Conservation (phyloP, 2,888 invertebrate species). For the Raillietiella orientalis region DNA sequence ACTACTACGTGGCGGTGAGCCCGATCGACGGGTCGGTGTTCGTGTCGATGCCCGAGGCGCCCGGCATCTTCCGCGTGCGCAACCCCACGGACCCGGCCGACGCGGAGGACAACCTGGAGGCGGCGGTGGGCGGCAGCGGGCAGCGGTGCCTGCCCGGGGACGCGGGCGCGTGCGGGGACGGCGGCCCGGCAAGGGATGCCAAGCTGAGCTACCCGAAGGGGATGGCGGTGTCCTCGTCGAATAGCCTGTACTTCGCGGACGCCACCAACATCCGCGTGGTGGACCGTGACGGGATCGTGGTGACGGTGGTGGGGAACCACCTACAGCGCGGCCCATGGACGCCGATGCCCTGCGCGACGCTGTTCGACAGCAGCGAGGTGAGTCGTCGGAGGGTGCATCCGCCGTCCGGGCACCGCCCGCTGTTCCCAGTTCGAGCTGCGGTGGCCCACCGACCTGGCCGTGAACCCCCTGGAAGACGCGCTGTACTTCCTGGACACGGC, state of each 20-base stretch:
- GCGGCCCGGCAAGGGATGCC: slow-evolving; percentile 59
- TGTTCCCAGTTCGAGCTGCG: slow-evolving; percentile 47
- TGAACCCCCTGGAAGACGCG: slow-evolving; percentile 76
- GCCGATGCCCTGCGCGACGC: slow-evolving; percentile 42
- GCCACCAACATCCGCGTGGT: slow-evolving; percentile 85
- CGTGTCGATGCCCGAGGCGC: slow-evolving; percentile 77
- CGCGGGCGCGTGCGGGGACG: slow-evolving; percentile 80
- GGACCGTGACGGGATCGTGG: slow-evolving; percentile 45
- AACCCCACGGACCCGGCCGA: slow-evolving; percentile 9
- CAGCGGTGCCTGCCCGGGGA: slow-evolving; percentile 81
- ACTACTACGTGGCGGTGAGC: slow-evolving; percentile 51
- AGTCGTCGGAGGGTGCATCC: too few species aligned
- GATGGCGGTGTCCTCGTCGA: slow-evolving; percentile 64
- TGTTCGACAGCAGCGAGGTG: slow-evolving; percentile 22
- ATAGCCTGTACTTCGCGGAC: slow-evolving; percentile 88
- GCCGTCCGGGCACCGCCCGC: slow-evolving; percentile 2
- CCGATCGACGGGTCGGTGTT: slow-evolving; percentile 85
- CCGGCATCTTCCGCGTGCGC: slow-evolving; percentile 21
- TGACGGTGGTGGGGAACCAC: slow-evolving; percentile 78
- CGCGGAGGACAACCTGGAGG: slow-evolving; percentile 14
- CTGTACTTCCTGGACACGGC: slow-evolving; percentile 86
- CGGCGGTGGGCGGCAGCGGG: slow-evolving; percentile 28
- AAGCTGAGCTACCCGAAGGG: slow-evolving; percentile 88
- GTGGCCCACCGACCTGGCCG: slow-evolving; percentile 87
- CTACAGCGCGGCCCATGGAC: slow-evolving; percentile 83